phyloP scores from a whole-genome alignment of 2,797 vertebrate genomes.

The Rousettus madagascariensis region DNA sequence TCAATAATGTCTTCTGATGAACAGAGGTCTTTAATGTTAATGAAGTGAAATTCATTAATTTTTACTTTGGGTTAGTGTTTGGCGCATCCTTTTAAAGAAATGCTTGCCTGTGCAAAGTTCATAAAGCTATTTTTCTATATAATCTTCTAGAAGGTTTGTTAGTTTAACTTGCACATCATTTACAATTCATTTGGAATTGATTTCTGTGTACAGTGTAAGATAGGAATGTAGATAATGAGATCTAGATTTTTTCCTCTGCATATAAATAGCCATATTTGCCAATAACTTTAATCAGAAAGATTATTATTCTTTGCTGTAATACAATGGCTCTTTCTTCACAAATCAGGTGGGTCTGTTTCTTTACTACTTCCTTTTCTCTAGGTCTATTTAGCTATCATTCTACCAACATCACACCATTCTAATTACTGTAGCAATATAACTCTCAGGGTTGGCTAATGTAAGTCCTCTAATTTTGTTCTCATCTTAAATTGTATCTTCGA shows the following conservation, averaged over 20 bases:
- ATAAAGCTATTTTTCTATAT: not conserved
- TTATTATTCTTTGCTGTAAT: not conserved
- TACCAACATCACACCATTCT: not conserved
- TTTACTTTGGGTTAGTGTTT: not conserved
- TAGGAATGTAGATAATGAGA: not conserved
- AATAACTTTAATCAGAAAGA: not conserved
- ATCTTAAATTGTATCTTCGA: not conserved
- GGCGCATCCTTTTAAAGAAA: not conserved
- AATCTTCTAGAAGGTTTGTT: not conserved
- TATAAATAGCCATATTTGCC: not conserved
- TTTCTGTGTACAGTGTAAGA: not conserved
- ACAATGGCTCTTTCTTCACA: not conserved
- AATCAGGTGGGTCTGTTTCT: not conserved
- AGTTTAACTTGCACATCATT: not conserved
- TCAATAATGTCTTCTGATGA: not conserved
- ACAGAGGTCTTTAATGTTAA: not conserved
- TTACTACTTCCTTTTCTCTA: not conserved
- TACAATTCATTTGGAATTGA: not conserved
- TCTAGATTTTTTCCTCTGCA: not conserved
- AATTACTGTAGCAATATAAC: not conserved
- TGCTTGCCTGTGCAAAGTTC: not conserved
- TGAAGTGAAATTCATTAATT: not conserved
- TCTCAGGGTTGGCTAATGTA: not conserved
- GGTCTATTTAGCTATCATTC: not conserved
- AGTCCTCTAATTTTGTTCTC: not conserved